These are phyloP conservation scores for Ophiothrix spiculata DNA, from an alignment of 35 echinoderm and acorn worm genomes.

Conservation along the genomic window DNA sequence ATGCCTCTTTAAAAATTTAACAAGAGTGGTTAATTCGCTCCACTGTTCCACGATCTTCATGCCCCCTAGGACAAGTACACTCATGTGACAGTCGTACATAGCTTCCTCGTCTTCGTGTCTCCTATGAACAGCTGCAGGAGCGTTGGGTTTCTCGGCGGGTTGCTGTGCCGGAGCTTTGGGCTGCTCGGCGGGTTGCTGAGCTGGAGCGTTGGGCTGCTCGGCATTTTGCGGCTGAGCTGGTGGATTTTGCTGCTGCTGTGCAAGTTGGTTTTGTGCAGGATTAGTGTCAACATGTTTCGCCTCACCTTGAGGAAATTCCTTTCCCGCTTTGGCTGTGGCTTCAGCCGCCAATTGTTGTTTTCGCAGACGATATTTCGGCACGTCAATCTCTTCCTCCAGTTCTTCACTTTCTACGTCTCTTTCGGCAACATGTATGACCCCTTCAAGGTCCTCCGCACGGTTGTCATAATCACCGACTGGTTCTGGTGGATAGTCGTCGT, in stretches of 20 bases:
- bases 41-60: neutral
- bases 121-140: neutral
- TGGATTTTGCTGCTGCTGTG: conserved; percentile 6
- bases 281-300: neutral
- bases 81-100: neutral
- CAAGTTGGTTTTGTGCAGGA: too few relatives aligned
- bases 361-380: neutral
- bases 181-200: too few relatives aligned
- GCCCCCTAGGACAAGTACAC: neutral
- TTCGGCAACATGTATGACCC: neutral
- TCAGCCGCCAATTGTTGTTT: neutral
- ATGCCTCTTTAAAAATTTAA: neutral
- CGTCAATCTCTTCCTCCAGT: neutral
- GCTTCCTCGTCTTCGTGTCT: too few relatives aligned
- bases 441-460: neutral
- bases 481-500: neutral
- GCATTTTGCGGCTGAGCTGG: neutral
- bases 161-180: too few relatives aligned
- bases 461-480: neutral
- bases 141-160: neutral
- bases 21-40: neutral
- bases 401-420: neutral
- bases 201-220: too few relatives aligned
- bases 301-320: neutral
- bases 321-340: neutral